Evolutionary conservation across 2,797 vertebrate genomes (phyloP).

Genomic region (Avahi laniger): DNA sequence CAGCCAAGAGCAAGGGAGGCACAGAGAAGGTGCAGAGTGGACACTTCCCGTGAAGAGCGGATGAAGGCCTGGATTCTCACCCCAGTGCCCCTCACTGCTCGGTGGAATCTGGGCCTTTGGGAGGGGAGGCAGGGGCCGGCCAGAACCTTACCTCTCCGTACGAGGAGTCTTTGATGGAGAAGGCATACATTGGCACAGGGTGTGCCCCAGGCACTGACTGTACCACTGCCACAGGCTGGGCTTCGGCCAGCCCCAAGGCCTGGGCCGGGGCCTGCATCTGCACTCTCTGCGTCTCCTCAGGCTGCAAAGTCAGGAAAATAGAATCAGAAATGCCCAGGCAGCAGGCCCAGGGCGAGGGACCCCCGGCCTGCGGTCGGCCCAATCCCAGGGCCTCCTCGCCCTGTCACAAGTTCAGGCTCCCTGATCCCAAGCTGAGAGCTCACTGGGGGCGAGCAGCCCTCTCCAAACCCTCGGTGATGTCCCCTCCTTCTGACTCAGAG

Average conservation of each 20-base stretch:
- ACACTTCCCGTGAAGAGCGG: neutral
- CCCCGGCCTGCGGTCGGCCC: neutral
- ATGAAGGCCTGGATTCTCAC: neutral
- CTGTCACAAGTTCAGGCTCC: neutral
- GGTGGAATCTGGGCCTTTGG: neutral
- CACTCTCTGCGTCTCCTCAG: neutral
- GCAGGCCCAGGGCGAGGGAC: neutral
- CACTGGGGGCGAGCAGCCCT: neutral
- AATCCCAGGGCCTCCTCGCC: neutral
- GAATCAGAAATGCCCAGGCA: neutral
- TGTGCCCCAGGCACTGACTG: slow-evolving; percentile 39
- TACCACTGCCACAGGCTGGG: slow-evolving; percentile 14
- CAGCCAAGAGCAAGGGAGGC: neutral
- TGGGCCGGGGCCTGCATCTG: neutral
- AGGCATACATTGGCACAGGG: slow-evolving; percentile 31
- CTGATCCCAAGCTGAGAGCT: neutral
- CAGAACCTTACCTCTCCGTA: slow-evolving; percentile 54
- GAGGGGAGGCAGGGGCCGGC: neutral
- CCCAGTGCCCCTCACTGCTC: neutral
- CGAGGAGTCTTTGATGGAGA: slow-evolving; percentile 50
- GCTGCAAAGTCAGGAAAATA: slow-evolving; percentile 46
- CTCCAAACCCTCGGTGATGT: neutral
- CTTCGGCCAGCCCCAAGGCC: neutral
- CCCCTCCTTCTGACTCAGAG: neutral
- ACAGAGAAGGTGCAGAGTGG: neutral